These are phyloP conservation scores for Kradibia gibbosae DNA, from an alignment of 1,140 invertebrate species.

Conservation along the genomic window DNA sequence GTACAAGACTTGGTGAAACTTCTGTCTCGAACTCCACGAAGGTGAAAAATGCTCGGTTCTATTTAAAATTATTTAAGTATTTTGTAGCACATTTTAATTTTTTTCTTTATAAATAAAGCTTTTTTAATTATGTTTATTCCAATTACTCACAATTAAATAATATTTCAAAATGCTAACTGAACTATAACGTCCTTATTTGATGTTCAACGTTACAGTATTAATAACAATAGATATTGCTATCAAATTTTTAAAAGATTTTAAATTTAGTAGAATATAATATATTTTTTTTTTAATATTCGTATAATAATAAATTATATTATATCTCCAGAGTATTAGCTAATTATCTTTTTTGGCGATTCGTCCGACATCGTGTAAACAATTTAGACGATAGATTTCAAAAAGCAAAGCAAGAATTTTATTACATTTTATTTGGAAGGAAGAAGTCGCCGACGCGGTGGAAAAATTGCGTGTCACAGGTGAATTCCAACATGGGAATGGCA, in stretches of 20 bases:
- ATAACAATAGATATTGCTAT: not conserved
- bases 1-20: conserved; percentile 73
- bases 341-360: conserved; percentile 90
- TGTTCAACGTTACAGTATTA: too few relatives aligned
- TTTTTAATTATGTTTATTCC: too few relatives aligned
- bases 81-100: too few relatives aligned
- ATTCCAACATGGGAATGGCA: conserved; percentile 88
- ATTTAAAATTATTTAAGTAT: not conserved
- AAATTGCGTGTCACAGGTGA: conserved; percentile 86
- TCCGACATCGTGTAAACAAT: conserved; percentile 88
- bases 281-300: not conserved
- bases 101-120: too few relatives aligned
- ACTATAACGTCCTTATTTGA: too few relatives aligned
- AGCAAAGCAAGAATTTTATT: conserved; percentile 78
- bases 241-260: too few relatives aligned
- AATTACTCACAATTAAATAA: too few relatives aligned
- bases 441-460: conserved; percentile 85
- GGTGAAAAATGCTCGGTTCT: conserved; percentile 52
- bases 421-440: conserved; percentile 81
- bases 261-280: too few relatives aligned
- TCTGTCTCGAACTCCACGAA: conserved; percentile 67
- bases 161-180: too few relatives aligned
- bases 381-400: conserved; percentile 84
- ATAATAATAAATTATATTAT: not conserved
- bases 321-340: conserved; percentile 76